A percentile compares a stretch with the other conserved stretches of the same genome.
phyloP scores from a whole-genome alignment of 2,888 invertebrate genomes.

The Incurvaria masculella region DNA sequence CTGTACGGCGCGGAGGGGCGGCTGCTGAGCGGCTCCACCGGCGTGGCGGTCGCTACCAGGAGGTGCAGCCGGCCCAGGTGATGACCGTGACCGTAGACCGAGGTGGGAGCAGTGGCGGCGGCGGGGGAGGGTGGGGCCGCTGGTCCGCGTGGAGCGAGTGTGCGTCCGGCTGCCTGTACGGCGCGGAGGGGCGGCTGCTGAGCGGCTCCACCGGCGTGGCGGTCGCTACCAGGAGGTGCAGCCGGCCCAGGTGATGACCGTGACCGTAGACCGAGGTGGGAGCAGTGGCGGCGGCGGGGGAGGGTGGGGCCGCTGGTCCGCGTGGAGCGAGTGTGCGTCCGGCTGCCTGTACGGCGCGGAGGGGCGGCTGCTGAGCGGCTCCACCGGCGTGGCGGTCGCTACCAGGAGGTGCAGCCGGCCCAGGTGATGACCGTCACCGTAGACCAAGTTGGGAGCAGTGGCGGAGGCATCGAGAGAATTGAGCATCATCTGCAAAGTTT shows the following conservation, averaged over 20 bases:
- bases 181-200: constrained; percentile 58
- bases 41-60: constrained; percentile 65
- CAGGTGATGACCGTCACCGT: no score
- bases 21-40: constrained; percentile 67
- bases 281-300: constrained; percentile 40
- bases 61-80: constrained; percentile 69
- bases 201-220: constrained; percentile 74
- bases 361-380: constrained; percentile 63
- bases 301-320: constrained; percentile 67
- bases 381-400: constrained; percentile 69
- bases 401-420: constrained; percentile 67
- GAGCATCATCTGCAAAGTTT: no score
- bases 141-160: constrained; percentile 71
- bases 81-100: no score
- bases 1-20: constrained; percentile 62
- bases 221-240: constrained; percentile 64
- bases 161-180: constrained; percentile 72
- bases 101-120: constrained; percentile 33
- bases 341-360: constrained; percentile 67
- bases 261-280: no score
- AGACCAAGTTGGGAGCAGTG: no score
- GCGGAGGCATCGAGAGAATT: no score
- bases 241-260: constrained; percentile 70
- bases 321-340: constrained; percentile 72
- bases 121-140: constrained; percentile 62